phyloP scores from a whole-genome alignment of 1,140 invertebrate species.

The fruit fly (Drosophila melanogaster) region Release_6_plus_ISO1_MT NT_033779.5:5742001-5742500 shows the following conservation, averaged over 20 bases:
- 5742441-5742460: slow-evolving; percentile 66
- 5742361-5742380: slow-evolving; percentile 72
- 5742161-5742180: slow-evolving; percentile 28
- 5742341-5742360: slow-evolving; percentile 32
- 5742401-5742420: slow-evolving; percentile 44
- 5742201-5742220: slow-evolving; percentile 66
- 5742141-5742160: slow-evolving; percentile 20
- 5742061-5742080: neutral
- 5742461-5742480: slow-evolving; percentile 39
- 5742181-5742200: slow-evolving; percentile 52
- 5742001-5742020: neutral
- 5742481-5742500: slow-evolving; percentile 33
- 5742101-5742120: too few relatives aligned
- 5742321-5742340: slow-evolving; percentile 50
- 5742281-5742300: slow-evolving; percentile 50
- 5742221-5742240: slow-evolving; percentile 46
- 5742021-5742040: neutral
- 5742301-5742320: slow-evolving; percentile 32
- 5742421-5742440: slow-evolving; percentile 50
- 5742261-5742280: slow-evolving; percentile 17
- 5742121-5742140: slow-evolving; percentile 11
- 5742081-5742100: too few relatives aligned
- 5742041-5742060: neutral
- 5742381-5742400: slow-evolving; percentile 64
- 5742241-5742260: slow-evolving; percentile 40